phyloP scores from a whole-genome alignment of 2,888 invertebrate species.

The Syrphus vitripennis region DNA sequence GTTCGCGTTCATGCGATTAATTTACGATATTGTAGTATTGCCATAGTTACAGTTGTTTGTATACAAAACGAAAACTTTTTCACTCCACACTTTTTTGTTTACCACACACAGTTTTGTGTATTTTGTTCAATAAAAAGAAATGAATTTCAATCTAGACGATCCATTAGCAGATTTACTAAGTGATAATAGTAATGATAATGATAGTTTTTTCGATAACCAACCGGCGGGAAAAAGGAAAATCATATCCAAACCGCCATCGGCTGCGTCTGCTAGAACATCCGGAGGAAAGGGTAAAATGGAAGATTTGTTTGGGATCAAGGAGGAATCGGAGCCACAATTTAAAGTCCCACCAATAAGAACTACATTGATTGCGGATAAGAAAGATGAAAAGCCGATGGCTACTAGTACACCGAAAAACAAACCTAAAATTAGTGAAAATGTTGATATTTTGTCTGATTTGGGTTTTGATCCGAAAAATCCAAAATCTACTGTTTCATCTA shows the following conservation, averaged over 20 bases:
- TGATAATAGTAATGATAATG: constrained; percentile 87
- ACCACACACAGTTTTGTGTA: background rate
- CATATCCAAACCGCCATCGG: constrained; percentile 18
- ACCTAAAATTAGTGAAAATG: constrained; percentile 73
- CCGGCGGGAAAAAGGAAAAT: constrained; percentile 62
- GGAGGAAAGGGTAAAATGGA: constrained; percentile 76
- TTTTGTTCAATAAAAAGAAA: constrained; percentile 72
- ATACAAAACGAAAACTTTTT: constrained; percentile 29
- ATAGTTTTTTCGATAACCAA: constrained; percentile 86
- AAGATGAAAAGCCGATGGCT: constrained; percentile 50
- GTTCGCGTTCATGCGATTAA: background rate
- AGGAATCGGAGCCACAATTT: constrained; percentile 74
- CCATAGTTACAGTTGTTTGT: constrained; percentile 49
- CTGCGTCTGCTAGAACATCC: constrained; percentile 57
- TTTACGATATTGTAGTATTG: constrained; percentile 16
- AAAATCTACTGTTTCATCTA: constrained; percentile 73
- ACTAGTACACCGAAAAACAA: constrained; percentile 74
- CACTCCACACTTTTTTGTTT: background rate
- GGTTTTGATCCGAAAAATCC: constrained; percentile 81
- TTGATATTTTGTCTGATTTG: constrained; percentile 78
- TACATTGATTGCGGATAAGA: background rate
- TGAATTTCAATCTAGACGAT: constrained; percentile 85
- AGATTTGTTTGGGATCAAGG: constrained; percentile 80
- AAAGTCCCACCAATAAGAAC: constrained; percentile 47
- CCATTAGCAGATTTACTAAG: constrained; percentile 85